phyloP scores from a whole-genome alignment of 2,797 vertebrate species.

The Mormyrus proboscirostris region DNA sequence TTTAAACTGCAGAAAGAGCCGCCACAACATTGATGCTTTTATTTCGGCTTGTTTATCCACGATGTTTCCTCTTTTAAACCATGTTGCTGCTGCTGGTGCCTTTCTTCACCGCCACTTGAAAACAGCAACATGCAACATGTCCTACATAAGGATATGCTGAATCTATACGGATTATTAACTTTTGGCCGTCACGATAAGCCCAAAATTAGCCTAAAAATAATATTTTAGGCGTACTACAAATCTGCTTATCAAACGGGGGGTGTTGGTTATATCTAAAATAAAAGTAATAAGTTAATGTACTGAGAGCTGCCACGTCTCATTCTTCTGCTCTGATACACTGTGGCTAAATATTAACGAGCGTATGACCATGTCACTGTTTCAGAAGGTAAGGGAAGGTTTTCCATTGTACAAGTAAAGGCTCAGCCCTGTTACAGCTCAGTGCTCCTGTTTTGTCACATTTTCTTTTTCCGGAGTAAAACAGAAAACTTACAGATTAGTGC shows the following conservation, averaged over 20 bases:
- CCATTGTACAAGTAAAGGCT: not conserved
- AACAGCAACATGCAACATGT: not conserved
- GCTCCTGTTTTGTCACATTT: not conserved
- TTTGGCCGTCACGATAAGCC: not conserved
- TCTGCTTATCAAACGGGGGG: not conserved
- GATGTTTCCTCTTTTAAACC: not conserved
- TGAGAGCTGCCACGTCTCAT: not conserved
- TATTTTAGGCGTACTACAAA: not conserved
- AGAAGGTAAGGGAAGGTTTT: not conserved
- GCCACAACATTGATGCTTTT: not conserved
- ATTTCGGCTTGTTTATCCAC: not conserved
- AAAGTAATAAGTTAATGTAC: not conserved
- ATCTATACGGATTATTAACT: not conserved
- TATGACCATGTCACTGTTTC: not conserved
- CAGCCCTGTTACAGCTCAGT: not conserved
- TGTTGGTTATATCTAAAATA: not conserved
- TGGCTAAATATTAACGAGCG: not conserved
- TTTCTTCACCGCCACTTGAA: not conserved
- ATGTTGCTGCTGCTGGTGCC: not conserved
- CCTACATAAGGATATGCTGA: not conserved
- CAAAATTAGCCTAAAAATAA: not conserved
- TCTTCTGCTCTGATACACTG: not conserved
- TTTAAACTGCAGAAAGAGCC: not conserved
- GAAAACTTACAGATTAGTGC: not conserved
- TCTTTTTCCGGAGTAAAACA: not conserved